phyloP scores from a whole-genome alignment of 2,888 invertebrate genomes.

The Heteropelma amictum region DNA sequence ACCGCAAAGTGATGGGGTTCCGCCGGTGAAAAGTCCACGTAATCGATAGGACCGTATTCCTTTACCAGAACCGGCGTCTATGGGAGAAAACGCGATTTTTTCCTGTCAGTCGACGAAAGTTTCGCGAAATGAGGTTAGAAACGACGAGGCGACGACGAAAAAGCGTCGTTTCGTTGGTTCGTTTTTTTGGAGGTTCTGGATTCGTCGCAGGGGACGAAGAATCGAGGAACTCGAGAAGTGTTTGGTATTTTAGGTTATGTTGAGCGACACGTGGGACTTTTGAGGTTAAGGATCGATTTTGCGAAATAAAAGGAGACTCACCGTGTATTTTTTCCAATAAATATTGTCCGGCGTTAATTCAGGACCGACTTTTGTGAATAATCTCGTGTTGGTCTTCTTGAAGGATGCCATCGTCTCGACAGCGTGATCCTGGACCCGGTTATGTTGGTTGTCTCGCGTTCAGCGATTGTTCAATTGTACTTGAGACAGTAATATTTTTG shows the following conservation, averaged over 20 bases:
- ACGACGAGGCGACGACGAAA: too few relatives aligned
- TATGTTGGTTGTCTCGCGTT: too few relatives aligned
- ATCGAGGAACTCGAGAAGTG: too few relatives aligned
- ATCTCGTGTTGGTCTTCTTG: conserved; percentile 86
- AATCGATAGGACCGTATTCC: conserved; percentile 95
- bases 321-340: conserved; percentile 94
- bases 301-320: too few relatives aligned
- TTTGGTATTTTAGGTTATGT: conserved; percentile 36
- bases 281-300: too few relatives aligned
- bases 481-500: too few relatives aligned
- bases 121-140: too few relatives aligned
- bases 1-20: conserved; percentile 95
- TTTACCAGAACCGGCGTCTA: conserved; percentile 92
- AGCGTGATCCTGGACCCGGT: too few relatives aligned
- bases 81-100: conserved; percentile 1
- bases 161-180: too few relatives aligned
- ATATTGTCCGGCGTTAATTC: conserved; percentile 87
- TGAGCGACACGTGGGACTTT: conserved; percentile 35
- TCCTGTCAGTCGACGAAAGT: background rate
- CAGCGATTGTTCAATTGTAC: too few relatives aligned
- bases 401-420: conserved; percentile 83
- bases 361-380: conserved; percentile 83
- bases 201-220: too few relatives aligned
- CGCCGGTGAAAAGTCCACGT: conserved; percentile 92
- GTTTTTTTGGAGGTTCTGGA: too few relatives aligned